A percentile compares a stretch with the other conserved stretches of the same genome.
Evolutionary conservation across 2,113 vertebrate species (phyloP).

Genomic region (Trichomycterus rosablanca): DNA sequence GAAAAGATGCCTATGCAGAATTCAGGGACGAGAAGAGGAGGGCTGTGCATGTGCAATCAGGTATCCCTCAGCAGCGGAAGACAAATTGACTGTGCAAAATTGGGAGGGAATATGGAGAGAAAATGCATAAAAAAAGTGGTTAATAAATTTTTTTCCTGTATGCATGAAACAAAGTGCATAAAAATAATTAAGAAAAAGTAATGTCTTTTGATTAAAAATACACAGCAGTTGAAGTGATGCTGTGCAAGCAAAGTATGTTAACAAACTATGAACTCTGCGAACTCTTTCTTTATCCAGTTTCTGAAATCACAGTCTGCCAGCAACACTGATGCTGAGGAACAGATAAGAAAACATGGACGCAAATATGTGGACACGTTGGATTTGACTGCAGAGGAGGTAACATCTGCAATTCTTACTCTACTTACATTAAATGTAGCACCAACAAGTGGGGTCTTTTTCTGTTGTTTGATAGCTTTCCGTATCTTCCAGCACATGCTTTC

Average conservation of each 20-base stretch:
- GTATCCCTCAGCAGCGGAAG: no score
- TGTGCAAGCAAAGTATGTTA: background rate
- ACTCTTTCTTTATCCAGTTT: conserved; percentile 53
- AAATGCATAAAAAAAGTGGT: no score
- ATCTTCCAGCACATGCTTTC: background rate
- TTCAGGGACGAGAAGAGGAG: no score
- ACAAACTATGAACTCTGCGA: no score
- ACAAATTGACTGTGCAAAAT: no score
- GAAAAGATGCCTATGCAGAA: no score
- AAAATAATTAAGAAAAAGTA: background rate
- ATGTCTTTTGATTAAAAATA: conserved; percentile 1
- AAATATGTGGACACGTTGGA: conserved; percentile 73
- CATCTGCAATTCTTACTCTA: conserved; percentile 5
- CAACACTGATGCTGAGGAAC: conserved; percentile 67
- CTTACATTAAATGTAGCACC: no score
- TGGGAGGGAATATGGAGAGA: no score
- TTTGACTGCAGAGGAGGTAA: conserved; percentile 86
- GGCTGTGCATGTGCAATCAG: no score
- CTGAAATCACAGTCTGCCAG: conserved; percentile 72
- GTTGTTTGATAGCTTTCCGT: background rate
- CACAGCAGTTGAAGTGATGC: background rate
- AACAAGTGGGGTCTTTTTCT: background rate
- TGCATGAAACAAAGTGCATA: no score
- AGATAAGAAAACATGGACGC: conserved; percentile 67
- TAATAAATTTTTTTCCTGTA: no score